A percentile compares a stretch with the other conserved stretches of the same genome.
Evolutionary conservation across 2,797 vertebrate species (phyloP).

Genomic region (Selene dorsalis): DNA sequence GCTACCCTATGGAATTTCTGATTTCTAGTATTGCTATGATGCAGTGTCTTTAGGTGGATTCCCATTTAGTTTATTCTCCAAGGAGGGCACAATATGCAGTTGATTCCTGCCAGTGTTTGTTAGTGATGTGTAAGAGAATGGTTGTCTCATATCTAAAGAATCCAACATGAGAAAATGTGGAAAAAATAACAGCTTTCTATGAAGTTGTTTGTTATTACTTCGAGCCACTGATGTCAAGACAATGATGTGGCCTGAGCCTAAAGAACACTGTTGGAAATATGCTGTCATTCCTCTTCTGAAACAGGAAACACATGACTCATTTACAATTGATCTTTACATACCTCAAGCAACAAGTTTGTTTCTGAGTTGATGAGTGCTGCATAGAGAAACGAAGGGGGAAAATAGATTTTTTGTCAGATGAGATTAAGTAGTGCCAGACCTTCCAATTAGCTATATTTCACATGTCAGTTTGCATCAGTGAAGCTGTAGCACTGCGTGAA

Average conservation of each 20-base stretch:
- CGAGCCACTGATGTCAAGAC: conserved; percentile 44
- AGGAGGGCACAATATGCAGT: too few relatives aligned
- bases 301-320: conserved; percentile 56
- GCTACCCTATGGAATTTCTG: not conserved
- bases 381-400: conserved; percentile 25
- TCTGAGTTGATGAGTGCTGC: conserved; percentile 66
- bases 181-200: not conserved
- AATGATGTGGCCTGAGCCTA: conserved; percentile 41
- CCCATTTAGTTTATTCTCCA: not conserved
- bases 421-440: conserved; percentile 69
- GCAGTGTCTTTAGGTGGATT: not conserved
- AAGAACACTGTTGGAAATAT: conserved; percentile 52
- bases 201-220: conserved; percentile 13
- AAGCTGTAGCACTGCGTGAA: conserved; percentile 36
- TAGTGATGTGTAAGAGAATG: not conserved
- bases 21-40: not conserved
- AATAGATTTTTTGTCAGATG: conserved; percentile 75
- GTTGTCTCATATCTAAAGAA: not conserved
- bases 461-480: conserved; percentile 77
- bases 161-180: conserved; percentile 1
- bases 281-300: conserved; percentile 42
- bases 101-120: too few relatives aligned
- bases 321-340: conserved; percentile 64
- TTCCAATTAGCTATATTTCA: conserved; percentile 81
- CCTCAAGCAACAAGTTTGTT: conserved; percentile 70